phyloP scores from a whole-genome alignment of 2,888 invertebrate species.

The Temnothorax rugatulus region DNA sequence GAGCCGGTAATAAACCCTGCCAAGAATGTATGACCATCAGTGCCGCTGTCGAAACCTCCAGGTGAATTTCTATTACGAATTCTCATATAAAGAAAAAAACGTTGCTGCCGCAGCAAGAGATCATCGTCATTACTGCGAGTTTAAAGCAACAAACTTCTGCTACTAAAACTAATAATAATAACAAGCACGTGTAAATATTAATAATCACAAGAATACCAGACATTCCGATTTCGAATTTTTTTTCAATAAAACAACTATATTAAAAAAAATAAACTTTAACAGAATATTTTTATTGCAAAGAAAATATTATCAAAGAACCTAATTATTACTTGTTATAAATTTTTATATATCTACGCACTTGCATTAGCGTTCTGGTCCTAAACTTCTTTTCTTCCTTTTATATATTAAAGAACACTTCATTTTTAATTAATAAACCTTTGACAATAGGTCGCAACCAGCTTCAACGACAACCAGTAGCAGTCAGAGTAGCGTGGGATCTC shows the following conservation, averaged over 20 bases:
- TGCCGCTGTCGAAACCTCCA: constrained; percentile 83
- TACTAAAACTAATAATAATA: background rate
- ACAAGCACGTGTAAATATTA: background rate
- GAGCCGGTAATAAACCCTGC: constrained; percentile 77
- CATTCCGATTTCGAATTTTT: background rate
- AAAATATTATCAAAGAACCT: too few relatives aligned
- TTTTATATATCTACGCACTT: background rate
- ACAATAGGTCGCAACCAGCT: constrained; percentile 78
- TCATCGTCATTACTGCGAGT: background rate
- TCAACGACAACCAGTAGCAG: constrained; percentile 83
- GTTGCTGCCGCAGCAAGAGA: background rate
- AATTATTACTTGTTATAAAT: background rate
- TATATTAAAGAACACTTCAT: background rate
- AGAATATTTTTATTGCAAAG: background rate
- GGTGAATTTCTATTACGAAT: constrained; percentile 67
- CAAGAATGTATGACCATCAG: constrained; percentile 83
- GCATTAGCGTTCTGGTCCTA: background rate
- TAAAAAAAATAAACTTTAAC: background rate
- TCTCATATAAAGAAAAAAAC: background rate
- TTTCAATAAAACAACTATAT: background rate
- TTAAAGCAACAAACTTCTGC: background rate
- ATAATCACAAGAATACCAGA: background rate
- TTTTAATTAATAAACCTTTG: constrained; percentile 32
- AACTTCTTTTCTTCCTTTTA: background rate
- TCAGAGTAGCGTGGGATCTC: constrained; percentile 80